Base-by-base conservation (phyloP, 1,140 invertebrate species). In the Sweltsa coloradensis region DNA sequence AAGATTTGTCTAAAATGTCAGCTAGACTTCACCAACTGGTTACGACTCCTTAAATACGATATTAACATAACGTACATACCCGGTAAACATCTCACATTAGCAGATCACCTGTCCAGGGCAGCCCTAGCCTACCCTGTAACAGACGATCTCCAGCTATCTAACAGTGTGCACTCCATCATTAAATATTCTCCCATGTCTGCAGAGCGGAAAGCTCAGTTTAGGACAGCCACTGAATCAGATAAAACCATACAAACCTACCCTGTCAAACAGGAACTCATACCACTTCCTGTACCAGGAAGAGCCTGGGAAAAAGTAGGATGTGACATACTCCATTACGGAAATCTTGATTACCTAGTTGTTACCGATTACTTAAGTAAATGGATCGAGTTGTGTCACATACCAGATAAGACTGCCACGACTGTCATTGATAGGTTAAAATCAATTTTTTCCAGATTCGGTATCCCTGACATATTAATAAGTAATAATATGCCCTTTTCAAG, bases 21-120 rank as follows among this genome's bases (percentile, higher is more conserved):
- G 51, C 57, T 7, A 45, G 69, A 44, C 51, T 74, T 24, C 60
- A 71, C 54, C 42, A 61, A 13, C 66, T 70, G 61, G 13, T 45
- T 73, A 2, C 52, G 55, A 39, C 37, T 71, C 14, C 61, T 64
- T 37, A 34, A 54, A 49, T 72, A 66, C 53, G 49, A 57, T 31
- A 57, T 61, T 40, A 45, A 49, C 2, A 36, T 59, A 19, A 23
- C 34, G 3, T 64, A 59, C 45, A 50, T 22, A 14, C 16, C 16
- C 19, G 41, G 41, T 21, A 22, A 18, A 18, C 16, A 42, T 7
- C 14, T 42, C 14, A 22, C 14, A 22, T 14, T 42, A 18, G 16
- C 41, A 42, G 41, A 42, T 42, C 19, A 18, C 16, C 25, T 42
- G 14, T 42, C 41, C 25, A 18, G 41, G 7, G n/a, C 16, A 24